Base-by-base conservation (phyloP, 2,113 vertebrate genomes). In the Peromyscus maniculatus region DNA sequence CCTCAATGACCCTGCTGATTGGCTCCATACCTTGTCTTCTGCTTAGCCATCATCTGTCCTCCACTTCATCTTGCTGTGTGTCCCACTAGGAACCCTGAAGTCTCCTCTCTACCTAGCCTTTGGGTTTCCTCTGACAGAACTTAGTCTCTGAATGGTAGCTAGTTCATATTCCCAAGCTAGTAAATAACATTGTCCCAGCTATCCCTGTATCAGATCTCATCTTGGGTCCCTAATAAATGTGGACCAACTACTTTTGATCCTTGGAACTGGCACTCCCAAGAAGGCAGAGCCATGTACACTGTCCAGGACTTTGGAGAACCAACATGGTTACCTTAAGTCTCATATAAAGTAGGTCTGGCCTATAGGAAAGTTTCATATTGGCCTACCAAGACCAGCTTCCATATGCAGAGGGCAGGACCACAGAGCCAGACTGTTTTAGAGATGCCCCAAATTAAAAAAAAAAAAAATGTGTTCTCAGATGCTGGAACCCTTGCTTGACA, bases 1-100 rank as follows among this genome's bases (percentile, higher is more conserved):
- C 46, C 72, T 21, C 83, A 17, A 0, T 31, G 17, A 0, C 19
- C n/a, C 24, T 0, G 0, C 77, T 26, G 21, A 9, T 0, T 9
- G 4, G 22, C 36, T 92, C 74, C 28, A 5, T 1, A 31, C 33
- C 1, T 3, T 2, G 5, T 3, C 39, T 75, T 93, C 91, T 55
- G 6, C 71, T 89, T 21, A 28, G 39, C 80, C 46, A 7, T 1
- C 19, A 3, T 10, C 83, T 71, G 17, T 11, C 28, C 72, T 67
- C 36, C 26, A 15, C 46, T 46, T 91, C 19, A 43, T 33, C 36
- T 79, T 74, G 6, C 28, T 0, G 21, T 39, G 39, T 26, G 15
- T 5, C 3, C 64, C 5, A 12, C 84, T 67, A 39, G 2, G 2
- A 26, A 39, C 46, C 46, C 16, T 5, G 28, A 1, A 8, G 5